phyloP scores from a whole-genome alignment of 2,888 invertebrate genomes.

The Eledona agricola region DNA sequence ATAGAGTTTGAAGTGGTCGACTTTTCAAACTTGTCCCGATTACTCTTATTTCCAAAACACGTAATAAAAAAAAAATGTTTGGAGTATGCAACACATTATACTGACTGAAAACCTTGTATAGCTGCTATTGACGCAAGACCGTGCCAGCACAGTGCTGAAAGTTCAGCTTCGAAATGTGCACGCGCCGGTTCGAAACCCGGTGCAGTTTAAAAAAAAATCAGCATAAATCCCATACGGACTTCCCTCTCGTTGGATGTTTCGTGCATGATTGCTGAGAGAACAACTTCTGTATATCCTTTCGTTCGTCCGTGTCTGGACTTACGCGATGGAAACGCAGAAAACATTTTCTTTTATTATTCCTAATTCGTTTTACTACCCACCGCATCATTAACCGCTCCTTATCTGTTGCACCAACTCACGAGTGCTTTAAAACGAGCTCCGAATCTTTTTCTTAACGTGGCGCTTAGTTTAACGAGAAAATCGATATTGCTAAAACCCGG shows the following conservation, averaged over 20 bases:
- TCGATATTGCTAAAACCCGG: constrained; percentile 16
- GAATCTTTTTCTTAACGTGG: constrained; percentile 14
- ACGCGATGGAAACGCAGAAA: constrained; percentile 50
- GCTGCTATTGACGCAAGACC: neutral
- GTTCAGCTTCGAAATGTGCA: neutral
- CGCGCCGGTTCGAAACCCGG: constrained; percentile 39
- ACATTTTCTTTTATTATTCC: constrained; percentile 42
- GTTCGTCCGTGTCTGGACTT: constrained; percentile 41
- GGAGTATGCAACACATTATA: constrained; percentile 24
- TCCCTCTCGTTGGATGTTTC: constrained; percentile 34
- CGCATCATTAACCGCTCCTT: neutral
- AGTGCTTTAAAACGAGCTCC: constrained; percentile 9
- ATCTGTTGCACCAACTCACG: neutral
- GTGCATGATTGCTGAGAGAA: constrained; percentile 50
- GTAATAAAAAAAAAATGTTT: too few species aligned
- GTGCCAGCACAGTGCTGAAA: constrained; percentile 2
- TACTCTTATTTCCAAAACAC: too few species aligned
- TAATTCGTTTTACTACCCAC: neutral
- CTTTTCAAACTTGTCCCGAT: too few species aligned
- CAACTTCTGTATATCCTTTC: constrained; percentile 49
- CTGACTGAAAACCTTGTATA: neutral
- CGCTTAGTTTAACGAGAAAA: constrained; percentile 13
- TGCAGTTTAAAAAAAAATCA: constrained; percentile 35
- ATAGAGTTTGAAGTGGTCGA: too few species aligned
- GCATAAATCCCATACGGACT: constrained; percentile 44